These are phyloP conservation scores for Parauchenoglanis punctatus DNA, from an alignment of 2,797 vertebrate genomes.

Conservation along the genomic window DNA sequence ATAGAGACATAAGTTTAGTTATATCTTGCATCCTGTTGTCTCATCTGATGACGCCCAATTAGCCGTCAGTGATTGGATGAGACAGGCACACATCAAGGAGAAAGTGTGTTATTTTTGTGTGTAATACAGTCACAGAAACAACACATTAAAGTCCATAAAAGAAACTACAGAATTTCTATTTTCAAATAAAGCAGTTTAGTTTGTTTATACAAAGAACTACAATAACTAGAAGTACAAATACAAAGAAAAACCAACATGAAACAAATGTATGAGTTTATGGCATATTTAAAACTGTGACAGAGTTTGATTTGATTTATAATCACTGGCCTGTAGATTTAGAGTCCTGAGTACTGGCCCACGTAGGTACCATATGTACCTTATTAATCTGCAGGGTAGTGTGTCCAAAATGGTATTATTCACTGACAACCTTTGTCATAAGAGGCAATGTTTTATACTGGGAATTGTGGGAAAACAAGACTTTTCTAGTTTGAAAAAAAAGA, in stretches of 20 bases:
- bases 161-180: neutral
- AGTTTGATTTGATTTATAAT: conserved; percentile 4
- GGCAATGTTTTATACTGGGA: neutral
- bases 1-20: conserved; percentile 52
- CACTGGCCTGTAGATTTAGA: neutral
- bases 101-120: conserved; percentile 54
- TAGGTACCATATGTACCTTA: neutral
- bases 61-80: conserved; percentile 41
- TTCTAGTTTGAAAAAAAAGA: neutral
- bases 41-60: conserved; percentile 38
- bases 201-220: neutral
- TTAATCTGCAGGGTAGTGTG: neutral
- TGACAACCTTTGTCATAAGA: neutral
- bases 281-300: neutral
- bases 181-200: neutral
- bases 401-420: conserved; percentile 4
- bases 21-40: conserved; percentile 29
- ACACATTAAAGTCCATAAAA: neutral
- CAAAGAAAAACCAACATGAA: neutral
- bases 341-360: neutral
- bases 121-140: neutral
- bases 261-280: neutral
- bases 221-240: neutral
- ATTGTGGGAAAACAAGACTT: conserved; percentile 35
- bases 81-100: conserved; percentile 15